Evolutionary conservation across 2,888 invertebrate species (phyloP).

Genomic region (Pandemis cinnamomeana): DNA sequence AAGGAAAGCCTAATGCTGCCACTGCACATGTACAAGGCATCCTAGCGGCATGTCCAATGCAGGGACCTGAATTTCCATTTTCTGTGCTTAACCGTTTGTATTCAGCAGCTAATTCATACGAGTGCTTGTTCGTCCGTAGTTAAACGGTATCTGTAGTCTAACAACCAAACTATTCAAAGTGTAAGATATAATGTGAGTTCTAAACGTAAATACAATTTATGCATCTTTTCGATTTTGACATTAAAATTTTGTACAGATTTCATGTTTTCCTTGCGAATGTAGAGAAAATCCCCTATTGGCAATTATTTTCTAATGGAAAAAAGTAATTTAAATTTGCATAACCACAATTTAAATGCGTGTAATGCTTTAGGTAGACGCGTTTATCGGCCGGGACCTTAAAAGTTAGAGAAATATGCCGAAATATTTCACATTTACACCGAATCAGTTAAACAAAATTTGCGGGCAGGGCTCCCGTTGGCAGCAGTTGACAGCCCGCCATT

Average conservation of each 20-base stretch:
- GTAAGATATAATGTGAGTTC: background rate
- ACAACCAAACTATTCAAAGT: background rate
- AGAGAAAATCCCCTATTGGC: too few relatives aligned
- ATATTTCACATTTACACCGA: background rate
- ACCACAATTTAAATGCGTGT: background rate
- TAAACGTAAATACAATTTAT: background rate
- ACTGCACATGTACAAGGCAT: background rate
- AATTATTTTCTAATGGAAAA: too few relatives aligned
- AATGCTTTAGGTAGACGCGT: background rate
- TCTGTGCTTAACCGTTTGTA: slow-evolving; percentile 30
- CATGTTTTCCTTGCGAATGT: too few relatives aligned
- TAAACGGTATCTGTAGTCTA: background rate
- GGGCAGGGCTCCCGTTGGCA: slow-evolving; percentile 30
- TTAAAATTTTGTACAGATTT: too few relatives aligned
- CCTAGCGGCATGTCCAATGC: slow-evolving; percentile 20
- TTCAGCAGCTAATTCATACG: slow-evolving; percentile 20
- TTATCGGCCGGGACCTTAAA: background rate
- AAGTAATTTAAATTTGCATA: background rate
- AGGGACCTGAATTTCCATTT: slow-evolving; percentile 36
- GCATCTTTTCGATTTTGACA: too few relatives aligned
- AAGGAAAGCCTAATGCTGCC: slow-evolving; percentile 1
- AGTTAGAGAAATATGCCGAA: background rate
- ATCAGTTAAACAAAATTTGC: slow-evolving; percentile 28
- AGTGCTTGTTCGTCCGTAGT: slow-evolving; percentile 1
- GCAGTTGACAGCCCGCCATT: slow-evolving; percentile 44